Conservation (phyloP, 1,140 invertebrate species). For the Psilanteris sp. region DNA sequence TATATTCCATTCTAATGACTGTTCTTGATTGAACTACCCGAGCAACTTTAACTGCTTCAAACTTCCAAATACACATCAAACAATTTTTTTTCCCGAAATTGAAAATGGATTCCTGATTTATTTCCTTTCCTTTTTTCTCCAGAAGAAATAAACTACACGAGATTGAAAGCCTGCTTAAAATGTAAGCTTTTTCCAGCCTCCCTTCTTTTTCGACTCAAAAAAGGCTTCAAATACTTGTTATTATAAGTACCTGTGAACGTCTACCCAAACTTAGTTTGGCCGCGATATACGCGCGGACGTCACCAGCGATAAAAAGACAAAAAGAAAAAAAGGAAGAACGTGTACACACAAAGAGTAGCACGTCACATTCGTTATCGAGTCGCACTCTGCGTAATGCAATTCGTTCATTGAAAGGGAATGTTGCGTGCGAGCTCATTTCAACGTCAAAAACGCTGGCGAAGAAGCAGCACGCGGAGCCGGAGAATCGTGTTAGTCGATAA, state of each 20-base stretch:
- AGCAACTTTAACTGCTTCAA: too few species aligned
- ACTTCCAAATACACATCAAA: too few species aligned
- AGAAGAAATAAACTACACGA: too few species aligned
- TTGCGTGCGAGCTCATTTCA: slow-evolving; percentile 34
- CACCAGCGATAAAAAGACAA: slow-evolving; percentile 37
- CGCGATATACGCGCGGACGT: slow-evolving; percentile 9
- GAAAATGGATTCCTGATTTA: too few species aligned
- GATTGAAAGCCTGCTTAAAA: too few species aligned
- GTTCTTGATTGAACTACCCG: too few species aligned
- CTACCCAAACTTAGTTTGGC: slow-evolving; percentile 1
- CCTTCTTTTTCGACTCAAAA: too few species aligned
- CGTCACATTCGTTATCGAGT: slow-evolving; percentile 40
- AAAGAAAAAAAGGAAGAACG: slow-evolving; percentile 12
- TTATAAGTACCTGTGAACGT: slow-evolving; percentile 37
- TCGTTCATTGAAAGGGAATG: slow-evolving; percentile 51
- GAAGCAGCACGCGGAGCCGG: slow-evolving; percentile 39
- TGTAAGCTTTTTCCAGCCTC: slow-evolving; percentile 4
- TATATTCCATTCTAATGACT: too few species aligned
- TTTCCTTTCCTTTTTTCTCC: too few species aligned
- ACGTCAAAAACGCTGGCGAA: slow-evolving; percentile 44
- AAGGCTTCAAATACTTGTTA: slow-evolving; percentile 30
- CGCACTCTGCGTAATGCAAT: slow-evolving; percentile 18
- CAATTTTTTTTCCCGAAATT: too few species aligned
- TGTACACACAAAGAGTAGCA: slow-evolving; percentile 31
- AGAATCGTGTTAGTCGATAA: slow-evolving; percentile 48